phyloP scores from a whole-genome alignment of 2,888 invertebrate species.

The Marronus borbonicus region DNA sequence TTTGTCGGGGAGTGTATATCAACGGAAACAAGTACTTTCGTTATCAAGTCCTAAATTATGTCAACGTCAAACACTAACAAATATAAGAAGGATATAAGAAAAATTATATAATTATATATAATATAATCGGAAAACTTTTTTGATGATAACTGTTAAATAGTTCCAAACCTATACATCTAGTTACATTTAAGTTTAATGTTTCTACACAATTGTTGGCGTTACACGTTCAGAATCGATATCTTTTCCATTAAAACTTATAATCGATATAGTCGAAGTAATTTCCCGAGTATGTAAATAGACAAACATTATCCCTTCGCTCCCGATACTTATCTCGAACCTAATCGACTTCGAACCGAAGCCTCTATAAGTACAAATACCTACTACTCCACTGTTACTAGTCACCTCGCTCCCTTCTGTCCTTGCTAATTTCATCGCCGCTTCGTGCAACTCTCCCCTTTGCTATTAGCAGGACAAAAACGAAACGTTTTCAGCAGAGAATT shows the following conservation, averaged over 20 bases:
- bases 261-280: slow-evolving; percentile 29
- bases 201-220: neutral
- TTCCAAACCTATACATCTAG: too few relatives aligned
- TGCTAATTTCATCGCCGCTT: slow-evolving; percentile 27
- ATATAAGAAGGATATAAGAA: too few relatives aligned
- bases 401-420: slow-evolving; percentile 5
- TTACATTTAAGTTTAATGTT: too few relatives aligned
- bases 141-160: too few relatives aligned
- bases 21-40: too few relatives aligned
- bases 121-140: too few relatives aligned
- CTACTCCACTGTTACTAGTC: neutral
- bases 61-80: too few relatives aligned
- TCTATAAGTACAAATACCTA: neutral
- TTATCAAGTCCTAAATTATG: too few relatives aligned
- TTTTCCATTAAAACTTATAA: slow-evolving; percentile 29
- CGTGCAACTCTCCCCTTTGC: neutral
- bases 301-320: slow-evolving; percentile 27
- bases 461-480: slow-evolving; percentile 14
- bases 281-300: slow-evolving; percentile 34
- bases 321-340: slow-evolving; percentile 26
- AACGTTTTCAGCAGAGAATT: slow-evolving; percentile 32
- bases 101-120: too few relatives aligned
- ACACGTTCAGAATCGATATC: slow-evolving; percentile 12
- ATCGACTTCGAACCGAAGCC: slow-evolving; percentile 8
- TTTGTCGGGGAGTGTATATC: too few relatives aligned